Base-by-base conservation (phyloP, 2,113 vertebrate genomes). In the Ceyx margarethae region DNA sequence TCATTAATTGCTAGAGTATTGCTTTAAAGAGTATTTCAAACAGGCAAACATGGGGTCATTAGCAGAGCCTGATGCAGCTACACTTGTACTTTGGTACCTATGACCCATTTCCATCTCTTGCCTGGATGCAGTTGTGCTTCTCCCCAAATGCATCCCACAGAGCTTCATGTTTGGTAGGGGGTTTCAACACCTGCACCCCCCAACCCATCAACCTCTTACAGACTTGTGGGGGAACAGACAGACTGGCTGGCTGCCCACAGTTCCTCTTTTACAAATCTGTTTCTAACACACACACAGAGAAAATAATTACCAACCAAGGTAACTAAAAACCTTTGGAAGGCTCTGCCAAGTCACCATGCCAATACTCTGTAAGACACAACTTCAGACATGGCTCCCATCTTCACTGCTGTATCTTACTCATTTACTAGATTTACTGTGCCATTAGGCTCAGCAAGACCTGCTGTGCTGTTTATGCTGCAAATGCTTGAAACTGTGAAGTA, bases 31-130 rank as follows among this genome's bases (percentile, higher is more conserved):
- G 18, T 56, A 75, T 89, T 94, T 46, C 69, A 40, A 28, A 67
- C 28, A 65, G 58, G 62, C 33, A 54, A 46, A 66, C 28, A 56
- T 23, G 6, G 2, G 1, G 58, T 50, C 51, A 21, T 84, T 81
- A 95, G 74, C 76, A 66, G 87, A 93, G 43, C 74, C 87, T 61
- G 68, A 28, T 53, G 42, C 46, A 74, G 73, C 57, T 90, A 22
- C 42, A 68, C 16, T 20, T 91, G 53, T 43, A 21, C 3, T 56
- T 75, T 61, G 73, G 75, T 65, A 13, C 13, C 68, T 11, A 4
- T 45, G 43, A 51, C 13, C n/a, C 57, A 1, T 68, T 94, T 83
- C 67, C 40, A 73, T 88, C 40, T 74, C 45, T 13, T 31, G 20
- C 6, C 58, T 79, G 74, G 37, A 7, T 71, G 71, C 72, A 46